Base-by-base conservation (phyloP, 2,113 vertebrate genomes). In the Mystacornis crossleyi region DNA sequence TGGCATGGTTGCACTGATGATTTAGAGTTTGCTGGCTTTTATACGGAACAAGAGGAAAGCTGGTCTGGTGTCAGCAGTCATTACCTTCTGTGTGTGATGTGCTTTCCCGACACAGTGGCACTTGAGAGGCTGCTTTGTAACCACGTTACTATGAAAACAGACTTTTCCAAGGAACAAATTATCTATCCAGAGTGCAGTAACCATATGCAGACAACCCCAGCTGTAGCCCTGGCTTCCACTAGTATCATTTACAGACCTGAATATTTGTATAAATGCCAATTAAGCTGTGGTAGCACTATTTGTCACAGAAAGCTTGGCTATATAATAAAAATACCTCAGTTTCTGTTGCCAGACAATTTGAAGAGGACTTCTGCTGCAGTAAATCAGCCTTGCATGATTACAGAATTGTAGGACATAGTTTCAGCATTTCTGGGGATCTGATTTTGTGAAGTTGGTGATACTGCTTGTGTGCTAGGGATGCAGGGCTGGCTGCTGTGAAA, bases 21-120 rank as follows among this genome's bases (percentile, higher is more conserved):
- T 96, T 83, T 86, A 89, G 91, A 73, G 81, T 89, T 93, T 96
- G 66, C 90, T 96, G 81, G 86, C 89, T 97, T 93, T 97, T 97
- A 65, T 88, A 81, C 31, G 86, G 86, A 87, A 86, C 86, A 48
- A 93, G 92, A 57, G 87, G 88, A 91, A 83, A 94, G 87, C 86
- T 88, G 81, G 45, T 90, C 43, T 72, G 70, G 55, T 97, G 89
- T 97, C 93, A 93, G 86, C 89, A 95, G 83, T 95, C 89, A 80
- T 95, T 97, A 92, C 55, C 82, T 60, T 82, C 51, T 86, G 55
- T 38, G 92, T 93, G 60, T 81, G 92, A 95, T 95, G 79, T 92
- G 70, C 86, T 96, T 98, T 94, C 92, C 95, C 5, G 60, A 58
- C 78, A 91, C 75, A 88, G 66, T 66, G 90, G 86, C 89, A 89